Evolutionary conservation across 2,797 vertebrate species (phyloP).

Genomic region (Varecia variegata): DNA sequence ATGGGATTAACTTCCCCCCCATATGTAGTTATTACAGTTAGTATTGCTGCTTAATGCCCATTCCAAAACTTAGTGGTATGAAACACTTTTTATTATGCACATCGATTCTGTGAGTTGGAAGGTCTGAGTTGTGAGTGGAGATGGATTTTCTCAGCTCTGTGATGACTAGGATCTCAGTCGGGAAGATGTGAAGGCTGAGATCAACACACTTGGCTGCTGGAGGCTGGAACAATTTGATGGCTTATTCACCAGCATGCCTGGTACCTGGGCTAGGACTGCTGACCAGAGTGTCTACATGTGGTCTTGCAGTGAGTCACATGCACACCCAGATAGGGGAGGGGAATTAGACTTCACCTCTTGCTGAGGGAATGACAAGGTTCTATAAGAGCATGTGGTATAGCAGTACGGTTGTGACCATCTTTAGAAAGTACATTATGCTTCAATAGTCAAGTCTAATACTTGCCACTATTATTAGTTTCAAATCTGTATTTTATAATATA

Average conservation of each 20-base stretch:
- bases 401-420: neutral
- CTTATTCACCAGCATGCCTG: neutral
- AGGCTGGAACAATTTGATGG: neutral
- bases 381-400: neutral
- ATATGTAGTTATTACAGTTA: neutral
- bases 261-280: neutral
- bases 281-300: neutral
- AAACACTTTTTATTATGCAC: neutral
- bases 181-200: neutral
- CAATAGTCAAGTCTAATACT: neutral
- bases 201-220: neutral
- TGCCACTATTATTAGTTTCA: neutral
- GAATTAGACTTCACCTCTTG: neutral
- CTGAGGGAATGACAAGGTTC: neutral
- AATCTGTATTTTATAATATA: neutral
- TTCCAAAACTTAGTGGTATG: neutral
- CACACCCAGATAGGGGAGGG: neutral
- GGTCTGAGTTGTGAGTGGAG: neutral
- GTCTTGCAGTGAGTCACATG: neutral
- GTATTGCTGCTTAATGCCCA: neutral
- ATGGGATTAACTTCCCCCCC: neutral
- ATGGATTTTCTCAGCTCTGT: neutral
- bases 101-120: neutral
- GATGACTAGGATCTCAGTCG: neutral
- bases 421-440: neutral